phyloP scores from a whole-genome alignment of 2,888 invertebrate genomes.

The Tipula helvola region DNA sequence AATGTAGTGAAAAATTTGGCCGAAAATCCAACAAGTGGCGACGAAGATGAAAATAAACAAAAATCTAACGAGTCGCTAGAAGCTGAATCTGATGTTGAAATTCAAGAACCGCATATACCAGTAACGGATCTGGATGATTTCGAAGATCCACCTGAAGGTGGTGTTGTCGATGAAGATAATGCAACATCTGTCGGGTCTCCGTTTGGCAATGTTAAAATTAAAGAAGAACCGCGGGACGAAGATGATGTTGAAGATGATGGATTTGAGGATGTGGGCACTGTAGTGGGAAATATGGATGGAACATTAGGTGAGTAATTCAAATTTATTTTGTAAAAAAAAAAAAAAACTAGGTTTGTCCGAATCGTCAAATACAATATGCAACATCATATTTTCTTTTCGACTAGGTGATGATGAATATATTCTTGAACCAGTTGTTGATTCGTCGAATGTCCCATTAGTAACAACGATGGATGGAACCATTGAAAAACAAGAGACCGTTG shows the following conservation, averaged over 20 bases:
- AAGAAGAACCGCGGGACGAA: conserved; percentile 57
- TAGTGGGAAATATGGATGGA: conserved; percentile 22
- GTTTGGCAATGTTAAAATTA: conserved; percentile 45
- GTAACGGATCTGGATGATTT: conserved; percentile 34
- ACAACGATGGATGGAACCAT: conserved; percentile 69
- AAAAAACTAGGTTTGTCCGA: neutral
- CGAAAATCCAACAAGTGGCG: neutral
- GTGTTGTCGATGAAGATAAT: conserved; percentile 19
- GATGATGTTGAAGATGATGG: conserved; percentile 30
- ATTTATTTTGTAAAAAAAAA: too few species aligned
- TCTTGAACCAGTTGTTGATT: conserved; percentile 26
- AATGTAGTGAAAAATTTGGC: neutral
- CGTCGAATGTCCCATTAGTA: conserved; percentile 23
- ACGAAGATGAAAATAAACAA: neutral
- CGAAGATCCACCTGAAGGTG: conserved; percentile 25
- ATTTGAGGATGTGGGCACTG: conserved; percentile 35
- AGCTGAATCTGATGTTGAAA: conserved; percentile 33
- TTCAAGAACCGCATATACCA: conserved; percentile 36
- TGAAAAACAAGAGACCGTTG: conserved; percentile 45
- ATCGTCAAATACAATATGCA: neutral
- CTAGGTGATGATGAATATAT: conserved; percentile 24
- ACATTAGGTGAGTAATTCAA: neutral
- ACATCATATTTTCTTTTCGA: neutral
- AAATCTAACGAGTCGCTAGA: neutral
- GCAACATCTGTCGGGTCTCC: conserved; percentile 22